A percentile compares a stretch with the other conserved stretches of the same genome.
Conservation (phyloP, 2,888 invertebrate genomes). For the Glomeris marginata region DNA sequence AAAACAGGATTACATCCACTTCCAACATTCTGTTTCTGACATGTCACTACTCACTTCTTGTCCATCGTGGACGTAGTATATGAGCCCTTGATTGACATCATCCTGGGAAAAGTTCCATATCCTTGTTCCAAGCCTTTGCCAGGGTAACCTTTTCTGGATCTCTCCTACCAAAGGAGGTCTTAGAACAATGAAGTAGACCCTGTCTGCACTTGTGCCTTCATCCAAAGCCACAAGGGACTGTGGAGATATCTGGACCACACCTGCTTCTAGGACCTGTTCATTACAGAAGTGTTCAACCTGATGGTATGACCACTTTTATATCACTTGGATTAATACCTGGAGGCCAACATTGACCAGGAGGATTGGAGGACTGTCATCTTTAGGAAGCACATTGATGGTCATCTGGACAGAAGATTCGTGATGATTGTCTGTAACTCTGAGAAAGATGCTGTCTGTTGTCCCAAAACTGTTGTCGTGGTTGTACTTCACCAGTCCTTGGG, state of each 20-base stretch:
- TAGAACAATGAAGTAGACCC: slow-evolving; percentile 25
- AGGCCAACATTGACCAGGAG: slow-evolving; percentile 26
- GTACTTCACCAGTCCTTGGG: slow-evolving; percentile 13
- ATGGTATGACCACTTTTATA: no score
- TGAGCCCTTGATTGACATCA: slow-evolving; percentile 26
- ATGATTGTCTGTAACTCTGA: slow-evolving; percentile 26
- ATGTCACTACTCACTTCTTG: slow-evolving; percentile 17
- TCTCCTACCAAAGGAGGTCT: slow-evolving; percentile 26
- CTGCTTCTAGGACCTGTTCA: slow-evolving; percentile 22
- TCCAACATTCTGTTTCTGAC: neutral
- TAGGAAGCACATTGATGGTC: slow-evolving; percentile 27
- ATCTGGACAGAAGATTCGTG: slow-evolving; percentile 26
- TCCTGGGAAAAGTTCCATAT: slow-evolving; percentile 26
- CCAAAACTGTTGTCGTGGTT: slow-evolving; percentile 21
- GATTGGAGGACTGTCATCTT: slow-evolving; percentile 29
- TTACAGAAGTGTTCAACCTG: no score
- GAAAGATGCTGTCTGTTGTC: slow-evolving; percentile 24
- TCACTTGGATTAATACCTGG: slow-evolving; percentile 17
- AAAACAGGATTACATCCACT: neutral
- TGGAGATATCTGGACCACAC: slow-evolving; percentile 23
- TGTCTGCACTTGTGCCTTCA: slow-evolving; percentile 25
- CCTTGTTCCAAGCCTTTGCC: slow-evolving; percentile 23
- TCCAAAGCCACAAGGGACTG: slow-evolving; percentile 26
- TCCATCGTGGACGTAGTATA: slow-evolving; percentile 29
- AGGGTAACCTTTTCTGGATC: slow-evolving; percentile 23